A percentile compares a stretch with the other conserved stretches of the same genome.
phyloP scores from a whole-genome alignment of 2,797 vertebrate species.

The Rhinoraja longicauda region DNA sequence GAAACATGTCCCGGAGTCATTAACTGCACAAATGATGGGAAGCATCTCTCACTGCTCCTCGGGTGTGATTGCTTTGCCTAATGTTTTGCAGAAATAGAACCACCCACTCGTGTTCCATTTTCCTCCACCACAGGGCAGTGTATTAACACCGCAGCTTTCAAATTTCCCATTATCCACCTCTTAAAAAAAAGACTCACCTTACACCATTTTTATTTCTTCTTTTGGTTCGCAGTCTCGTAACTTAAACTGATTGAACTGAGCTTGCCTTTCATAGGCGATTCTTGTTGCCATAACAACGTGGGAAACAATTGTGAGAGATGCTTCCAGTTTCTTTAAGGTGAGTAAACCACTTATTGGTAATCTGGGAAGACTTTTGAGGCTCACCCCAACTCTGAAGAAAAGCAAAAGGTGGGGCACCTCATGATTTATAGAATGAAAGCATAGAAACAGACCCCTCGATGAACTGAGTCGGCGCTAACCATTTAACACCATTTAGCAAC shows the following conservation, averaged over 20 bases:
- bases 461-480: too few species aligned
- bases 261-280: slow-evolving; percentile 30
- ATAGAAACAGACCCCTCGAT: too few species aligned
- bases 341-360: slow-evolving; percentile 18
- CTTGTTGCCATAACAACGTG: slow-evolving; percentile 36
- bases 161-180: slow-evolving; percentile 77
- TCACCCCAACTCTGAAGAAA: not conserved
- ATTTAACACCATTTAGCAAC: too few species aligned
- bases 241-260: slow-evolving; percentile 25
- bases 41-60: slow-evolving; percentile 50
- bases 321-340: slow-evolving; percentile 10
- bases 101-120: slow-evolving; percentile 63
- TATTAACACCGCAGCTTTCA: slow-evolving; percentile 76
- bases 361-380: not conserved
- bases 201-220: slow-evolving; percentile 66
- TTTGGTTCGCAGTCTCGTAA: slow-evolving; percentile 59
- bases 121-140: slow-evolving; percentile 67
- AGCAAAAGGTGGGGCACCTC: not conserved
- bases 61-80: slow-evolving; percentile 55
- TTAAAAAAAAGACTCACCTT: slow-evolving; percentile 65
- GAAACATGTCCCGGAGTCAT: slow-evolving; percentile 81
- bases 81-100: slow-evolving; percentile 72
- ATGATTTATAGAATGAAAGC: too few species aligned
- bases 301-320: not conserved
- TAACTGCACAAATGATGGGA: slow-evolving; percentile 77